Evolutionary conservation across 2,797 vertebrate species (phyloP).

Genomic region (Zalophus californianus): DNA sequence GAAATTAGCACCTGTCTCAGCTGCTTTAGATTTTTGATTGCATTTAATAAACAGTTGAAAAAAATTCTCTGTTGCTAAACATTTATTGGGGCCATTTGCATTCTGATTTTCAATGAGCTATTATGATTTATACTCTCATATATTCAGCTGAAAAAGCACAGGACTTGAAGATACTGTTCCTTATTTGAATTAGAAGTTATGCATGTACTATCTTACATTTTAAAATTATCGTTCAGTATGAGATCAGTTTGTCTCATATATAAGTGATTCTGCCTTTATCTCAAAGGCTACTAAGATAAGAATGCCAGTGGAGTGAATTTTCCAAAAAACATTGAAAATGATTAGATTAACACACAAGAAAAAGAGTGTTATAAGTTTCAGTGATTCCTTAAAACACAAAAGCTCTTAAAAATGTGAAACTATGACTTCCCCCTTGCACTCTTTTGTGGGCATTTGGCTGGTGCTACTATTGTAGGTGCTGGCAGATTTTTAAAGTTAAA

Average conservation of each 20-base stretch:
- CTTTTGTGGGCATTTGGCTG: neutral
- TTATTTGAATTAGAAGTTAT: conserved; percentile 47
- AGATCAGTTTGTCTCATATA: neutral
- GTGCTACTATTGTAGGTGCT: neutral
- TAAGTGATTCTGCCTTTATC: neutral
- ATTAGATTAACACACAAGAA: neutral
- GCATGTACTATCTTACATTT: neutral
- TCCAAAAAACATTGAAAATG: neutral
- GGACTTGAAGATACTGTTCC: neutral
- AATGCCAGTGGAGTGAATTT: neutral
- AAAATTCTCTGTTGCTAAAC: conserved; percentile 69
- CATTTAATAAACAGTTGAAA: conserved; percentile 75
- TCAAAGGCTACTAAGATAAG: neutral
- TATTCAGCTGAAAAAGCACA: neutral
- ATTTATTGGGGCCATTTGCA: conserved; percentile 70
- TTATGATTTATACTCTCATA: conserved; percentile 23
- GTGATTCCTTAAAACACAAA: neutral
- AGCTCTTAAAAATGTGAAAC: neutral
- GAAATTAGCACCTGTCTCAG: conserved; percentile 78
- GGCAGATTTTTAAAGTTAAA: neutral
- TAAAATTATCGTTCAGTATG: neutral
- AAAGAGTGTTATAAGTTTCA: neutral
- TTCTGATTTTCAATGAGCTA: conserved; percentile 60
- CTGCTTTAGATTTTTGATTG: conserved; percentile 74
- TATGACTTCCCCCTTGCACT: neutral